Base-by-base conservation (phyloP, 2,888 invertebrate species). In the Tinea semifulvella region DNA sequence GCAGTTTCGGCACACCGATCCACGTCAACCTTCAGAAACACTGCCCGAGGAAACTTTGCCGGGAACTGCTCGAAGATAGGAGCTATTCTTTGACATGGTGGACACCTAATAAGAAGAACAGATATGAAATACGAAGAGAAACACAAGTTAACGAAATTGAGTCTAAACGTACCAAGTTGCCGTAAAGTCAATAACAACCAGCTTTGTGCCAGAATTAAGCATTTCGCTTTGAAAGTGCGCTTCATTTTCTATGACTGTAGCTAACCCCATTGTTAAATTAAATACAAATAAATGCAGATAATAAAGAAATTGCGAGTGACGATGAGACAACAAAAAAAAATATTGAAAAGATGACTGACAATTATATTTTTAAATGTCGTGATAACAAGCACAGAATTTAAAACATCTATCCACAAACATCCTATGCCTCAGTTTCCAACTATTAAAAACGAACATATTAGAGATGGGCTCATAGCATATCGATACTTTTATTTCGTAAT, bases 11-110 rank as follows among this genome's bases (percentile, higher is more conserved):
- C 89, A 58, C 94, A 97, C 69, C 90, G 88, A 62, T 98, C 98
- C 13, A 98, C 97, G 69, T 97, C 96, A 6, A 99, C 93, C 76
- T 97, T 96, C 11, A 96, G 73, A 63, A 98, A 99, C 11, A 94
- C 86, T 10, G 94, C 96, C 54, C 89, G 87, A 0, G 92, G 88
- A 69, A 94, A 98, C 69, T 93, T 94, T 6, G 84, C 83, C 14
- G 97, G 91, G 27, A 98, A 76, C 61, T 94, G 90, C 56, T 95
- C 93, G 69, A 96, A 98, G 45, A 92, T 79, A 6, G 99, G 98
- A 3, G 96, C 94, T 59, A 99, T 96, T 61, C 90, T 84, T 62
- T 92, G 93, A 63, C 99, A 99, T 2, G 99, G 98, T 1, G 95
- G 96, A 74, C 99, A 99, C 96, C 96, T 95, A 36, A 11, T 36